Evolutionary conservation across 2,113 vertebrate species (phyloP).

Genomic region (Mus spicilegus): DNA sequence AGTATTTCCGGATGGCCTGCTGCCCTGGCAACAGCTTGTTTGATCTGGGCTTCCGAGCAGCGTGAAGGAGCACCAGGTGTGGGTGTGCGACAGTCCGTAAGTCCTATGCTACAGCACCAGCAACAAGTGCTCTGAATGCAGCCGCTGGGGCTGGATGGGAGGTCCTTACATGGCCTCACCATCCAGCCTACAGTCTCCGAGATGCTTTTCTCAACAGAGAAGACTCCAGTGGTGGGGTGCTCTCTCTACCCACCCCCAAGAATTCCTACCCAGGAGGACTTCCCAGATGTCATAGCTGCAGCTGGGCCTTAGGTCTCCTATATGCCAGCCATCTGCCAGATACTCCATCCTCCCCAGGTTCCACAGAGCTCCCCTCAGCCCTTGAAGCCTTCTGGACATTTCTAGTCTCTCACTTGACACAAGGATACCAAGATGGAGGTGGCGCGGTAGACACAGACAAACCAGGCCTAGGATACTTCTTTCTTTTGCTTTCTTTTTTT

Average conservation of each 20-base stretch:
- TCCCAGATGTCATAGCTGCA: neutral
- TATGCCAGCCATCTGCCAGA: neutral
- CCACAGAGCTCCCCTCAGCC: neutral
- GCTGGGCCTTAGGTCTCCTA: neutral
- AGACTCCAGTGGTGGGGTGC: neutral
- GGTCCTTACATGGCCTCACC: no score
- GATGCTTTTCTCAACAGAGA: neutral
- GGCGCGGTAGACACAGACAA: neutral
- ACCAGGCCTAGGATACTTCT: neutral
- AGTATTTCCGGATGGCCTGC: neutral
- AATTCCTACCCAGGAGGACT: neutral
- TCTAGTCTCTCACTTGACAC: neutral
- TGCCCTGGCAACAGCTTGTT: neutral
- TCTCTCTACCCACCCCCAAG: neutral
- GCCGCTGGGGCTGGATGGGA: rapidly evolving
- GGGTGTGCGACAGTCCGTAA: neutral
- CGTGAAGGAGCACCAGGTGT: neutral
- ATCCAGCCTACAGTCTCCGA: neutral
- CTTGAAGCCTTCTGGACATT: neutral
- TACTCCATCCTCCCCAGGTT: neutral
- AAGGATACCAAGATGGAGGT: neutral
- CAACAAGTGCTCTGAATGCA: no score
- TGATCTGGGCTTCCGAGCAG: neutral
- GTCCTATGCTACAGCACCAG: neutral
- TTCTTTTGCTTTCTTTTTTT: neutral